These are phyloP conservation scores for Peromyscus californicus DNA, from an alignment of 2,113 vertebrate genomes.

Conservation along the genomic window DNA sequence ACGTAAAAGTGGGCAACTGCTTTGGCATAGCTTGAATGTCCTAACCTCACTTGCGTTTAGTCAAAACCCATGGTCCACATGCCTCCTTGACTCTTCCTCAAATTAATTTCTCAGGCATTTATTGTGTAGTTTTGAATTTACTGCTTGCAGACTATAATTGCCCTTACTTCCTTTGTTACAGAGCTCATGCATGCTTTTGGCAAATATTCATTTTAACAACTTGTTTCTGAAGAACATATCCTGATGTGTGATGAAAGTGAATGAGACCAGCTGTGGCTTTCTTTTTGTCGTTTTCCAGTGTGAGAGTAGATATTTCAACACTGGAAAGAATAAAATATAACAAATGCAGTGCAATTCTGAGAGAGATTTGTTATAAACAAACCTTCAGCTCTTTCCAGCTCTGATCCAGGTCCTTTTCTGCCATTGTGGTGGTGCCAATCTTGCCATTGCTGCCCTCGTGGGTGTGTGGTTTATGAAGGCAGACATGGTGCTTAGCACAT, in stretches of 20 bases:
- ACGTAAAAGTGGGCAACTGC: neutral
- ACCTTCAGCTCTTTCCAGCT: neutral
- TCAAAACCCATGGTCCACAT: neutral
- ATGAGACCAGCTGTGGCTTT: neutral
- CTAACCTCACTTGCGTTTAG: neutral
- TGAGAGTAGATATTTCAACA: neutral
- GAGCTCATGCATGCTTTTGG: neutral
- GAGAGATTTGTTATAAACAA: neutral
- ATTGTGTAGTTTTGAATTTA: neutral
- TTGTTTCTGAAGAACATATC: neutral
- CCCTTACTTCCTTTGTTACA: neutral
- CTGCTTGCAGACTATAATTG: neutral
- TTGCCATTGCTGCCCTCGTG: accelerated
- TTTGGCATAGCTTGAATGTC: neutral
- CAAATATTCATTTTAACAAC: neutral
- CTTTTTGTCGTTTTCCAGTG: neutral
- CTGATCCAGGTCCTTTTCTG: neutral
- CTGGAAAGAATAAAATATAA: neutral
- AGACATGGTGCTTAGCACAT: neutral
- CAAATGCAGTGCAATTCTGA: neutral
- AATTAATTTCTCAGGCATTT: neutral
- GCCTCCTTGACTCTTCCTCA: neutral
- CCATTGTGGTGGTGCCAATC: accelerated
- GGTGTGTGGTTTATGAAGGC: neutral
- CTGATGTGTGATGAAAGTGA: neutral